Evolutionary conservation across 2,113 vertebrate genomes (phyloP), one percentile per base, ranked within the genome.

Genomic region (Circaetus gallicus): DNA sequence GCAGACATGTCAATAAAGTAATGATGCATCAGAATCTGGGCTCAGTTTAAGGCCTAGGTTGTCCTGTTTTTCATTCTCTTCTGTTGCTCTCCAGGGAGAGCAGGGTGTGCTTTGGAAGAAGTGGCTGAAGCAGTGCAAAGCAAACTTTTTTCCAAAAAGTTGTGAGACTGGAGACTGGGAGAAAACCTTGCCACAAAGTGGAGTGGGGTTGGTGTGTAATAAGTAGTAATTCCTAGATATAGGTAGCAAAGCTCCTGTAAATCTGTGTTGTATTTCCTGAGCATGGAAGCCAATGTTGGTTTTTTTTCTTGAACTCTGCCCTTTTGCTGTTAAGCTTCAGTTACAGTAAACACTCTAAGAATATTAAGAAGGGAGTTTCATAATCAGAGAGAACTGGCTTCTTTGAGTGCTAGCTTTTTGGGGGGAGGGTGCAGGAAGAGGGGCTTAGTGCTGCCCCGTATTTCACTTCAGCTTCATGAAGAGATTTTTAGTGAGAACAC

Each of bases 341-440:
- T 90, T 82, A 70, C 79, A 77, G 87, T 83, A 96, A 96, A 95
- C 93, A 94, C 84, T 82, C 74, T 34, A 86, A 88, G 94, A 97
- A 95, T 97, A 90, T 93, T 94, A 96, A 95, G 40, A 88, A 87
- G 95, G 94, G 70, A 74, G 91, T 97, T 97, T 96, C 91, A 96
- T 95, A 93, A 95, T 86, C 74, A 15, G 67, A 91, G 28, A 80
- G 53, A 95, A 90, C 73, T 91, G 78, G 45, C 50, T 93, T 55
- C n/a, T 94, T 59, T 88, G 66, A 91, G 32, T 70, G 40, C 38
- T 65, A 31, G 24, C 26, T 55, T 86, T 82, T 42, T n/a, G 15
- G 19, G 13, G 4, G 10, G 18, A 11, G n/a, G 6, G 3, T 14
- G 43, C 34, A n/a, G n/a, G 36, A 36, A 52, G 13, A 16, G 11